These are phyloP conservation scores for Tenrec ecaudatus DNA, from an alignment of 2,113 vertebrate genomes.

Conservation along the genomic window DNA sequence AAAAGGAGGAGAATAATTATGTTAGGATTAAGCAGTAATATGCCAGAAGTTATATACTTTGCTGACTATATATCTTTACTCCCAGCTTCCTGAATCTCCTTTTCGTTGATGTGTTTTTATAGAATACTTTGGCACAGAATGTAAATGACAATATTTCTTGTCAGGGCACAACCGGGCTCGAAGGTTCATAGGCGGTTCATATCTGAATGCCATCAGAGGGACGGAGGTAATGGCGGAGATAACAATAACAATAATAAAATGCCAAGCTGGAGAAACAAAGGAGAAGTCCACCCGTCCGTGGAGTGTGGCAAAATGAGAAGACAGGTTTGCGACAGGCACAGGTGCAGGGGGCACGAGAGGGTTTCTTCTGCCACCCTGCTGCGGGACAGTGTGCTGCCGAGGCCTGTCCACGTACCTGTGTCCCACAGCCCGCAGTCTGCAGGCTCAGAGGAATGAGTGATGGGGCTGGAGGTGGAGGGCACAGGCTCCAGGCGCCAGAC, in stretches of 20 bases:
- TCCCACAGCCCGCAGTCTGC: neutral
- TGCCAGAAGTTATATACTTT: constrained; percentile 91
- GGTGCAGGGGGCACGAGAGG: constrained; percentile 67
- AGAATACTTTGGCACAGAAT: constrained; percentile 87
- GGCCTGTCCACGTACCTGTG: neutral
- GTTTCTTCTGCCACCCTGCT: neutral
- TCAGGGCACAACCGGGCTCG: constrained; percentile 83
- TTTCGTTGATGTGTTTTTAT: constrained; percentile 86
- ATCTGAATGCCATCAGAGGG: constrained; percentile 83
- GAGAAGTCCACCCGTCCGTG: constrained; percentile 85
- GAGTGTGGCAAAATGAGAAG: constrained; percentile 83
- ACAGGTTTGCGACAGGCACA: constrained; percentile 83
- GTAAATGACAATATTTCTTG: constrained; percentile 87
- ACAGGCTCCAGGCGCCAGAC: neutral
- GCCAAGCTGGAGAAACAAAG: constrained; percentile 74
- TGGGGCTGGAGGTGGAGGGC: neutral
- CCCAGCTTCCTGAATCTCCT: constrained; percentile 85
- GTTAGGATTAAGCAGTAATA: constrained; percentile 93
- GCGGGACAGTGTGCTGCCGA: neutral
- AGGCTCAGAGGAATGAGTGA: neutral
- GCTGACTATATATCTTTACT: constrained; percentile 91
- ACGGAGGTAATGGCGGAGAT: constrained; percentile 83
- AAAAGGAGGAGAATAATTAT: constrained; percentile 99
- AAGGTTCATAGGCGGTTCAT: constrained; percentile 88
- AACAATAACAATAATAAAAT: constrained; percentile 85